phyloP scores from a whole-genome alignment of 1,140 invertebrate species.

The Eupristina koningsbergeri region DNA sequence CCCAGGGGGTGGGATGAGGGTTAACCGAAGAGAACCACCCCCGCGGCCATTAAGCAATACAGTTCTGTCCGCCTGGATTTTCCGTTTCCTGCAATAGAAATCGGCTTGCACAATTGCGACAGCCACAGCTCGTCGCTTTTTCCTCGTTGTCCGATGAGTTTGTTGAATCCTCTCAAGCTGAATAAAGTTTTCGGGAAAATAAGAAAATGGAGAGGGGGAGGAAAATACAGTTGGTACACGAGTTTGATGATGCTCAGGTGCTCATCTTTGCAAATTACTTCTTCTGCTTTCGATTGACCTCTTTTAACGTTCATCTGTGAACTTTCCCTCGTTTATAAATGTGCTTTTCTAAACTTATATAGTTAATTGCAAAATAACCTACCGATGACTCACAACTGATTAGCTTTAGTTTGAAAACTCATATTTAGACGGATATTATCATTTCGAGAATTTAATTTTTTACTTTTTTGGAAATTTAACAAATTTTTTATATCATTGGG shows the following conservation, averaged over 20 bases:
- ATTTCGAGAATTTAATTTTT: background rate
- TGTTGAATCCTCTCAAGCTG: too few relatives aligned
- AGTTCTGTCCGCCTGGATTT: background rate
- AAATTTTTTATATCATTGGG: too few relatives aligned
- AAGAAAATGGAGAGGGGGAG: background rate
- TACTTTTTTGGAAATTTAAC: background rate
- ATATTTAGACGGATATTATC: background rate
- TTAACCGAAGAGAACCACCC: background rate
- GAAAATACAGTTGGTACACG: background rate
- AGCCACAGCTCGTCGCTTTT: background rate
- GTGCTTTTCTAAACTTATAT: background rate
- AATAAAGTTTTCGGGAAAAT: background rate
- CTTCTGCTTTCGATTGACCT: background rate
- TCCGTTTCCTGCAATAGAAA: background rate
- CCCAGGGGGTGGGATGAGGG: background rate
- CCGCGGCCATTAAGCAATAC: background rate
- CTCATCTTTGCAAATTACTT: background rate
- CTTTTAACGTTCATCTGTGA: background rate
- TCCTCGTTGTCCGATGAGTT: too few relatives aligned
- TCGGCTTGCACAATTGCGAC: background rate
- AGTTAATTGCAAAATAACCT: background rate
- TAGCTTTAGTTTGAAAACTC: background rate
- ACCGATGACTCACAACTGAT: background rate
- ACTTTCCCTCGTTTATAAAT: background rate
- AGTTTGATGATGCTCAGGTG: background rate